Evolutionary conservation across 2,797 vertebrate species (phyloP).

Genomic region (Pyrocephalus nanus): DNA sequence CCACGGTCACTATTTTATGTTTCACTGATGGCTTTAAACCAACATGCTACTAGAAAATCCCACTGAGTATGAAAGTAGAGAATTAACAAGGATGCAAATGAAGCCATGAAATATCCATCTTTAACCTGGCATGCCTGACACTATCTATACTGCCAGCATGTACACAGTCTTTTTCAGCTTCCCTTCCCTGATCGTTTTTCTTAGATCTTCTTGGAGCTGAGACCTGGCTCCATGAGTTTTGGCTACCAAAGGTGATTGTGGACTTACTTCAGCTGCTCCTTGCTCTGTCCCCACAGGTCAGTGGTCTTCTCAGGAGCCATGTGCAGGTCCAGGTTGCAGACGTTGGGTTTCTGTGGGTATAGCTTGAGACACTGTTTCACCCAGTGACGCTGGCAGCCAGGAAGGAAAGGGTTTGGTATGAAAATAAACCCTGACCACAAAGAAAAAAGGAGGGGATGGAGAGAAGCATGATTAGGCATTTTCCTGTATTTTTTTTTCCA

Average conservation of each 20-base stretch:
- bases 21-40: neutral
- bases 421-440: conserved; percentile 88
- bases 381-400: conserved; percentile 88
- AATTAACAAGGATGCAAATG: neutral
- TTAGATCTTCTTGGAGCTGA: neutral
- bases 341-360: conserved; percentile 90
- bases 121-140: neutral
- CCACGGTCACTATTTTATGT: neutral
- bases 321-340: conserved; percentile 96
- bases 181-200: neutral
- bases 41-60: neutral
- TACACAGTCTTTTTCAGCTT: neutral
- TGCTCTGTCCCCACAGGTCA: conserved; percentile 89
- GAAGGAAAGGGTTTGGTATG: conserved; percentile 90
- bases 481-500: neutral
- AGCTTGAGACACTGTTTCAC: conserved; percentile 89
- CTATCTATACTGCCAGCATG: neutral
- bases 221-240: neutral
- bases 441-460: neutral
- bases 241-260: neutral
- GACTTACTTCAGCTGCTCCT: conserved; percentile 79
- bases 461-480: neutral
- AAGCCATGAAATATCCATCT: neutral
- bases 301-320: conserved; percentile 84
- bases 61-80: neutral